These are phyloP conservation scores for Trichechus manatus DNA, from an alignment of 2,113 vertebrate genomes.

Conservation along the genomic window DNA sequence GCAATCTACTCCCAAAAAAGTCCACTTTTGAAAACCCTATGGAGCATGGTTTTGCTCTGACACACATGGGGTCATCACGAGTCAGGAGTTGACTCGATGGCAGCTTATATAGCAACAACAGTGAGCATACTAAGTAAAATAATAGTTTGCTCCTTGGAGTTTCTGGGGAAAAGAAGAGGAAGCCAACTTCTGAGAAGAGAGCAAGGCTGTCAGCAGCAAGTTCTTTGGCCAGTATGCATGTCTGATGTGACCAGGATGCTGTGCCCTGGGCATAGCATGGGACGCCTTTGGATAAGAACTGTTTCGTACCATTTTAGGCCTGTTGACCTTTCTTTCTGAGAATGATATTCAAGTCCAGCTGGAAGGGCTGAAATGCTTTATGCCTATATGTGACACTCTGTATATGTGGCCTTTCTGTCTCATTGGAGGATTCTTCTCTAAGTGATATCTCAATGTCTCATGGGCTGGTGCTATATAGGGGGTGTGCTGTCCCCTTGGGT, in stretches of 20 bases:
- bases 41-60: not conserved
- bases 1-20: not conserved
- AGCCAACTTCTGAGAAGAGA: not conserved
- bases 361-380: constrained; percentile 63
- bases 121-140: not conserved
- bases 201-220: not conserved
- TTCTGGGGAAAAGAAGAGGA: not conserved
- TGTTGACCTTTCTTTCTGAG: constrained; percentile 76
- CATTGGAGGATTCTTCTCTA: not conserved
- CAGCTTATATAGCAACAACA: not conserved
- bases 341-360: constrained; percentile 72
- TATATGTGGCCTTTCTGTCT: constrained; percentile 65
- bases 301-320: constrained; percentile 44
- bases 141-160: not conserved
- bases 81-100: not conserved
- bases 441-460: constrained; percentile 64
- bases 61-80: not conserved
- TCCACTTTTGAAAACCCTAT: not conserved
- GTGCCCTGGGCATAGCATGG: not conserved
- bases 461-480: constrained; percentile 35
- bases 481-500: not conserved
- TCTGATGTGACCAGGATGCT: not conserved
- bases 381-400: constrained; percentile 51
- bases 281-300: constrained; percentile 18
- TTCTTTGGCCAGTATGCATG: not conserved